Evolutionary conservation across 1,140 invertebrate species (phyloP), one percentile per base, ranked within the genome.

Genomic region (Drosophila kohkoa): DNA sequence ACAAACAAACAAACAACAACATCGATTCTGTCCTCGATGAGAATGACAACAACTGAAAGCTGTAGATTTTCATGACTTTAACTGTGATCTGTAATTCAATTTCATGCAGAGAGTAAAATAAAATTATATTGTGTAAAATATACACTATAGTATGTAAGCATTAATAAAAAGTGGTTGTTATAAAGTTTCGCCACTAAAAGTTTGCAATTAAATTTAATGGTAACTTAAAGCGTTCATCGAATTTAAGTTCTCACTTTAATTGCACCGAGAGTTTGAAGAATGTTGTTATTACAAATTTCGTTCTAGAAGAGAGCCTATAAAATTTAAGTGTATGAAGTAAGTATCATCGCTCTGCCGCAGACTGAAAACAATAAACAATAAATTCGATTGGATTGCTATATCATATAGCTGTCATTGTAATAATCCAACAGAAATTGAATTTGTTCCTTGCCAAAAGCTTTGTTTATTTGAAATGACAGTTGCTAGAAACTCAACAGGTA

Each of bases 1-100:
- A 86, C 82, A 86, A 79, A 64, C 73, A 78, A 77, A 48, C 38
- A 75, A 48, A 79, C 57, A 45, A 13, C 32, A 58, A 49, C 48
- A 49, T 10, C 48, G 48, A 49, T 16, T 16, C 6, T 25, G 20
- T 25, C 20, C 20, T 25, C 16, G 28, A 54, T 28, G 45, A 45
- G 11, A 48, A 32, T 25, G 28, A 41, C 43, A 45, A 28, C 35
- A 58, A 52, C 32, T 52, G 46, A 13, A 51, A 15, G 62, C 49
- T 20, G 62, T 52, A 64, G 62, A 64, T 52, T 64, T 64, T 64
- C 62, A 64, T 30, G 62, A 43, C 48, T 52, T 64, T 35, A 63
- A 63, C 48, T 51, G 60, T 63, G 59, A 63, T 63, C 62, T 64
- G 48, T 52, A 51, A 64, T 64, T 64, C 62, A 54, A 52, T 64